Evolutionary conservation across 2,888 invertebrate genomes (phyloP), one percentile per base, ranked within the genome.

Genomic region (Neoascia interrupta): DNA sequence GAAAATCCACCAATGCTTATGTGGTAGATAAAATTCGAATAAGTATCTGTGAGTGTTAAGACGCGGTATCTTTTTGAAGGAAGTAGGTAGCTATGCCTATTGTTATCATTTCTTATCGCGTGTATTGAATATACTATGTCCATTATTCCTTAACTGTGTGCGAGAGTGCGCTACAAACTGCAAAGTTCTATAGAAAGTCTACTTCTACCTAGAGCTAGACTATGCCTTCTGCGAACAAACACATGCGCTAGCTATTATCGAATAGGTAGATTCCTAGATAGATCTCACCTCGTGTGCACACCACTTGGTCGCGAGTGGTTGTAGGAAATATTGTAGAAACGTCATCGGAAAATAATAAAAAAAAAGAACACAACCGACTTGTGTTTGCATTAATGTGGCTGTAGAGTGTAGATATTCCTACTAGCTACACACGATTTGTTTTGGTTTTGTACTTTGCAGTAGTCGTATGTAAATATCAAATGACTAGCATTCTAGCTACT

Each of bases 391-490:
- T 72, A 54, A n/a, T n/a, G n/a, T n/a, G 13, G 36, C 45, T 61
- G 36, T 21, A 16, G 15, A 10, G 13, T 5, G 16, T n/a, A n/a
- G n/a, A n/a, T n/a, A n/a, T n/a, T n/a, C n/a, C n/a, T n/a, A 18
- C 10, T 10, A 1, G 0, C 6, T 41, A 58, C 41, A 39, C 45
- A 43, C 31, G 69, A 56, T 75, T 75, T 75, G 69, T 75, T 70
- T 70, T 56, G 64, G 39, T 51, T 66, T 53, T 73, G 11, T 31
- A 26, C n/a, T 49, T 41, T 31, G 45, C 23, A 37, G 47, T 15
- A 31, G 15, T 11, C 45, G 21, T 47, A 60, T 73, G 69, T 53
- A 70, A 76, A 70, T 76, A 70, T 76, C 64, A 70, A 70, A 76
- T 58, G 58, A 70, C 64, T 63, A 54, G n/a, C n/a, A n/a, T n/a